Percentiles rank a stretch among this genome's conserved stretches.
phyloP scores from a whole-genome alignment of 2,113 vertebrate species.

The Spea bombifrons region DNA sequence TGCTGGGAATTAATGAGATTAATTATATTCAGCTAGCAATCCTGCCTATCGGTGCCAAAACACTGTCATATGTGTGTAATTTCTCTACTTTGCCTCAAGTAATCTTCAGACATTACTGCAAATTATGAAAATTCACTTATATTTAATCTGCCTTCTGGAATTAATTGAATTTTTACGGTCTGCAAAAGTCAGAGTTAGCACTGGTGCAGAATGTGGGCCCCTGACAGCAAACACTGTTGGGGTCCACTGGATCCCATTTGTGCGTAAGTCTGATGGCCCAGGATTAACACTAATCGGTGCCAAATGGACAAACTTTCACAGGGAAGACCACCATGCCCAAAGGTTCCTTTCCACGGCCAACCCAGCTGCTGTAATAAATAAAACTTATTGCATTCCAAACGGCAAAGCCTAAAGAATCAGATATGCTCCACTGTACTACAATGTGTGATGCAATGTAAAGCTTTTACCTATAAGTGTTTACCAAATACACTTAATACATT shows the following conservation, averaged over 20 bases:
- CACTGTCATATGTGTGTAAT: conserved; percentile 20
- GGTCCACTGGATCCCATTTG: conserved; percentile 1
- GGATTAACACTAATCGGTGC: conserved; percentile 4
- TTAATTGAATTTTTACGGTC: conserved; percentile 86
- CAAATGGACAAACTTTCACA: too few species aligned
- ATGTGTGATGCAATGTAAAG: too few species aligned
- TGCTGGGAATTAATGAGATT: conserved; percentile 40
- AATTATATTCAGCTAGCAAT: conserved; percentile 45
- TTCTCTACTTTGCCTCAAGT: conserved; percentile 62
- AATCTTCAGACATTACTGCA: conserved; percentile 75
- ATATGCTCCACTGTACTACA: too few species aligned
- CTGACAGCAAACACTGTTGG: conserved; percentile 50
- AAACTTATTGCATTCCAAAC: too few species aligned
- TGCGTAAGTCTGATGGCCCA: background rate
- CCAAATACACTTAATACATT: too few species aligned
- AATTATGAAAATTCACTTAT: conserved; percentile 87
- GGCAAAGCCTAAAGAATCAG: too few species aligned
- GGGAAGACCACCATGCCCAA: background rate
- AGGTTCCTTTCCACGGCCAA: background rate
- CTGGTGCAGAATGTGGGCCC: conserved; percentile 59
- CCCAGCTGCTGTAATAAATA: too few species aligned
- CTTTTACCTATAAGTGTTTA: too few species aligned
- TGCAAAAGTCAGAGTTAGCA: conserved; percentile 76
- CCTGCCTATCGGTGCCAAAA: conserved; percentile 45
- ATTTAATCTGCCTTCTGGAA: conserved; percentile 86